These are phyloP conservation scores for Galeopterus variegatus DNA, from an alignment of 2,113 vertebrate genomes.

Conservation along the genomic window DNA sequence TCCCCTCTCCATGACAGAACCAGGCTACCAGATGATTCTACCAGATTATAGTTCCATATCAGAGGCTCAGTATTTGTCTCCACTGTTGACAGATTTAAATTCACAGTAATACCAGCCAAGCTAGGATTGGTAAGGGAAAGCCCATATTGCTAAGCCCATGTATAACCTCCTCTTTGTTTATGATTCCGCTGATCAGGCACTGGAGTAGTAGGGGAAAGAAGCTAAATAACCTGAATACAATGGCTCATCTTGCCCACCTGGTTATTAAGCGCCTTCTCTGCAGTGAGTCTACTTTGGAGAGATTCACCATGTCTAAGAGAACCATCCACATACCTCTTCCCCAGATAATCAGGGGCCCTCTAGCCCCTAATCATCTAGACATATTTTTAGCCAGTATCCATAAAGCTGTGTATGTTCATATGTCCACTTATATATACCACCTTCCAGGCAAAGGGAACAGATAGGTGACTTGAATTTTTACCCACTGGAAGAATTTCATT, in stretches of 20 bases:
- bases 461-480: neutral
- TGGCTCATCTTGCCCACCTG: neutral
- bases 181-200: neutral
- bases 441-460: neutral
- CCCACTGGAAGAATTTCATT: neutral
- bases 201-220: neutral
- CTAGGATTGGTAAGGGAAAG: neutral
- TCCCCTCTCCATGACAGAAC: neutral
- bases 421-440: neutral
- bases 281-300: neutral
- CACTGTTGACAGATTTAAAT: neutral
- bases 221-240: neutral
- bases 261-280: neutral
- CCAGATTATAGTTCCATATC: neutral
- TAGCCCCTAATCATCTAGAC: neutral
- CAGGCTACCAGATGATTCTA: neutral
- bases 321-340: neutral
- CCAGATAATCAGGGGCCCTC: neutral
- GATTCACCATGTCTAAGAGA: neutral
- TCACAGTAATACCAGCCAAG: neutral
- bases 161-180: neutral
- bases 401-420: neutral
- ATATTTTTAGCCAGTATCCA: neutral
- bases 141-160: no score
- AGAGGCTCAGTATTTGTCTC: neutral